phyloP scores from a whole-genome alignment of 2,797 vertebrate genomes.

The Eulemur mongoz region DNA sequence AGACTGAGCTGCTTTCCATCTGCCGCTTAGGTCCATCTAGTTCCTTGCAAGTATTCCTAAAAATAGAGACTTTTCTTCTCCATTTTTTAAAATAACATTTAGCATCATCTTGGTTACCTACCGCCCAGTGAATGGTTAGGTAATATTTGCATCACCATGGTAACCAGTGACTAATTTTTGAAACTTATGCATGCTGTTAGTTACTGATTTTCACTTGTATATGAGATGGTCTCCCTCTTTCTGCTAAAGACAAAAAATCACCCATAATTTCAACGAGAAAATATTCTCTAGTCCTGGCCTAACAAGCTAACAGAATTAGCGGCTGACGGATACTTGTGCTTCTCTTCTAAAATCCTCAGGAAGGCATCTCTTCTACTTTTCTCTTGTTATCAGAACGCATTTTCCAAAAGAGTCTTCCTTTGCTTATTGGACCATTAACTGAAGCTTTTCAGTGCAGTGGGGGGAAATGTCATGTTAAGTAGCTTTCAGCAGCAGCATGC shows the following conservation, averaged over 20 bases:
- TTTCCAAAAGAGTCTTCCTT: constrained; percentile 10
- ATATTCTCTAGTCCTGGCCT: not conserved
- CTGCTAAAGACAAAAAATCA: not conserved
- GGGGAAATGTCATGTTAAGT: not conserved
- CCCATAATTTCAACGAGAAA: not conserved
- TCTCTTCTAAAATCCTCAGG: not conserved
- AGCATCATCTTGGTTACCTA: constrained; percentile 41
- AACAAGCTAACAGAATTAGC: too few species aligned
- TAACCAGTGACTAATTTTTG: constrained; percentile 69
- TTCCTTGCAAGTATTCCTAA: constrained; percentile 25
- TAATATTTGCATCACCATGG: constrained; percentile 69
- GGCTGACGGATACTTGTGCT: not conserved
- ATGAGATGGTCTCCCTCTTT: not conserved
- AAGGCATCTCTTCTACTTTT: not conserved
- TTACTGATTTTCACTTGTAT: constrained; percentile 12
- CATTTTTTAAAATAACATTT: constrained; percentile 19
- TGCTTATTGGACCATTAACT: not conserved
- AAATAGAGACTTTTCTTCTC: constrained; percentile 26
- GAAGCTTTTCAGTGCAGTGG: not conserved
- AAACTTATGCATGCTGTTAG: constrained; percentile 49
- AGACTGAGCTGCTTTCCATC: not conserved
- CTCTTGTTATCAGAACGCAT: not conserved
- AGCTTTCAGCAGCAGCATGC: not conserved
- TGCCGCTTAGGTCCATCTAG: not conserved
- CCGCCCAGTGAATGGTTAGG: constrained; percentile 55